These are phyloP conservation scores for Noctua pronuba DNA, from an alignment of 2,888 invertebrate species.

Conservation along the genomic window DNA sequence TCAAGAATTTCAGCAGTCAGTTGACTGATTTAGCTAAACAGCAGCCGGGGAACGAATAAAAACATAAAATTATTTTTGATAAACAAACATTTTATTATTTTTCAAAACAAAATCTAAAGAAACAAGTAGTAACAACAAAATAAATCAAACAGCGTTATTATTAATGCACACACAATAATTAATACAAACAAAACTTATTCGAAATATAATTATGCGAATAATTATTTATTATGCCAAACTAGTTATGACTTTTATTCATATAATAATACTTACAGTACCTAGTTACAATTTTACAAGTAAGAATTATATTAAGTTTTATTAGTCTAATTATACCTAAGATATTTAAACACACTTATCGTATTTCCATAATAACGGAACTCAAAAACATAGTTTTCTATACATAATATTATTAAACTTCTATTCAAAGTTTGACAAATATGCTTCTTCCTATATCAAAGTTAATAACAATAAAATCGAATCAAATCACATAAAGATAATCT, in stretches of 20 bases:
- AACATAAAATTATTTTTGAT: conserved; percentile 28
- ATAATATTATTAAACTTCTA: conserved; percentile 17
- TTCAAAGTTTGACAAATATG: conserved; percentile 27
- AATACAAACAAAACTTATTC: conserved; percentile 50
- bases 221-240: conserved; percentile 62
- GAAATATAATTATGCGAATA: conserved; percentile 56
- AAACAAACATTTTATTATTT: conserved; percentile 70
- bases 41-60: not conserved
- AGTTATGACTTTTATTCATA: conserved; percentile 64
- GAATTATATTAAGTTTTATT: conserved; percentile 30
- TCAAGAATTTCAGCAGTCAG: not conserved
- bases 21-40: not conserved
- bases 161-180: conserved; percentile 62
- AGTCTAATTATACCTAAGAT: conserved; percentile 21
- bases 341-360: conserved; percentile 24
- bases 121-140: conserved; percentile 69
- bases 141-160: conserved; percentile 64
- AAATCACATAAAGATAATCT: conserved; percentile 27
- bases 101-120: conserved; percentile 66
- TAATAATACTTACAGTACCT: conserved; percentile 59
- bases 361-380: conserved; percentile 10
- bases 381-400: conserved; percentile 15
- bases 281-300: conserved; percentile 58
- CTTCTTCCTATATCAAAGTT: not conserved
- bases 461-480: not conserved